Evolutionary conservation across 2,113 vertebrate species (phyloP), one percentile per base, ranked within the genome.

Genomic region (Atherinomorus stipes): DNA sequence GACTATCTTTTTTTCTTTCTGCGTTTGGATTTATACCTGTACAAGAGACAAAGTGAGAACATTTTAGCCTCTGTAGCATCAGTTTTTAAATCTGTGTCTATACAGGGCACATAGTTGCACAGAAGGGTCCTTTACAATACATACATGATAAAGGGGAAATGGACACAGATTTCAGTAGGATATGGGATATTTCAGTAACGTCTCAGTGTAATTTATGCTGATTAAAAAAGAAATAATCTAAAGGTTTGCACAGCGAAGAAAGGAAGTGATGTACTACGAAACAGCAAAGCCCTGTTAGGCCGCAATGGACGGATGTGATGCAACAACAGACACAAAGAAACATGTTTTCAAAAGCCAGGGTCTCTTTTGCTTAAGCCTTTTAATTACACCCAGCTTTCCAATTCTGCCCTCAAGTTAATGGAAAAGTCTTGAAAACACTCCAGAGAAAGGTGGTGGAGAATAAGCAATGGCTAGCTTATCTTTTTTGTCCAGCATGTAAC

Each of bases 21-120:
- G n/a, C n/a, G 28, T 31, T 31, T 31, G 28, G 28, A 31, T 31
- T 31, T 31, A 7, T 31, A 31, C 28, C 28, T 31, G 28, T 3
- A 31, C 28, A 31, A 7, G 28, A 4, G 28, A 3, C 7, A 31
- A 7, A 3, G 3, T 31, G 28, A 31, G 7, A 3, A 31, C 7
- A 31, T 31, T 31, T 31, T 31, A 31, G 28, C 28, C 28, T 31
- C 28, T 4, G 28, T 7, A n/a, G n/a, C n/a, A n/a, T n/a, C n/a
- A n/a, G n/a, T n/a, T n/a, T n/a, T n/a, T n/a, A n/a, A n/a, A 31
- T 31, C 28, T 31, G 12, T 28, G 13, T 6, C 25, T 26, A 64
- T 26, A 61, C 64, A 58, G 68, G 59, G 80, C 49, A 64, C 77
- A 71, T 64, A 70, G 38, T 83, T 85, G 81, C 84, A 90, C 81